Base-by-base conservation (phyloP, 2,113 vertebrate species). In the Trachemys scripta region DNA sequence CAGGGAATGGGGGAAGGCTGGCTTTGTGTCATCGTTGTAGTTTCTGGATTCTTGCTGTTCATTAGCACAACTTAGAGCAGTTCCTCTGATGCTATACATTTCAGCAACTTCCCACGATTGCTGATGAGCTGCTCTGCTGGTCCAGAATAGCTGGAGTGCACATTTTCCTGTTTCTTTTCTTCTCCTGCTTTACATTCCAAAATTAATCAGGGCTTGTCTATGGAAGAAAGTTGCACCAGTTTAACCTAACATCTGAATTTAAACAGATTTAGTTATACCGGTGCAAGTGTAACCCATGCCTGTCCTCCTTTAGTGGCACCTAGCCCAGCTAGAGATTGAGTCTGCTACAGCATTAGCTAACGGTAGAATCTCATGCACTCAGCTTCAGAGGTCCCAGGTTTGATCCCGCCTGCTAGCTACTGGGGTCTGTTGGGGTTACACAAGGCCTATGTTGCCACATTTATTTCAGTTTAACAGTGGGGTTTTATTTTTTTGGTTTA, bases 211-310 rank as follows among this genome's bases (percentile, higher is more conserved):
- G 84, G 35, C 78, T 96, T 56, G n/a, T 85, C 84, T 90, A 69
- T 14, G 10, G 69, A 90, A 82, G 80, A 90, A 97, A 91, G 84
- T 56, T 95, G 89, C 89, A 82, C 51, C 90, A 95, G 78, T 93
- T 92, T 72, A 69, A 86, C 10, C 50, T 11, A 19, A 57, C 72
- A 82, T 12, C 10, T 76, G 42, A 76, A 24, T 76, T 78, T 89
- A 90, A 92, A 38, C 75, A 86, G 85, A 89, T 92, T 91, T 89
- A 87, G 25, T 91, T 95, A 91, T 45, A 88, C 27, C 8, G 17
- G 4, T 91, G 53, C 83, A 75, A 91, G 31, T 29, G 27, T 62
- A 62, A 12, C 27, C 27, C 25, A 31, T 62, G 27, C 57, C 11
- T 62, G 27, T 12, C 27, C 27, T 27, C 5, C 57, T 5, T 62